phyloP scores from a whole-genome alignment of 1,140 invertebrate species.

The Aethina tumida region DNA sequence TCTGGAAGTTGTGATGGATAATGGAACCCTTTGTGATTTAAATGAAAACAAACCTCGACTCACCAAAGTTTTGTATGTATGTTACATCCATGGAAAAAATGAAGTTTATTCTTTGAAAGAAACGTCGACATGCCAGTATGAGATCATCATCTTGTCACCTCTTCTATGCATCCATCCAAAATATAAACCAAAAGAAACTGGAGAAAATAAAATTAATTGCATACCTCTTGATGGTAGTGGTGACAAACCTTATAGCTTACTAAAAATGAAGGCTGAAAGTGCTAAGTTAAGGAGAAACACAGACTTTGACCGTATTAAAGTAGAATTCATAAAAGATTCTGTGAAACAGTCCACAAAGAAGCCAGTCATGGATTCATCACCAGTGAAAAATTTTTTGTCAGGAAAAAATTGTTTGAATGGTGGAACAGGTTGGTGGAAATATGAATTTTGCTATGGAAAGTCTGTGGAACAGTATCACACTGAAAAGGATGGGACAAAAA shows the following conservation, averaged over 20 bases:
- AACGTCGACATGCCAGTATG: constrained; percentile 88
- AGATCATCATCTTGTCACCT: constrained; percentile 77
- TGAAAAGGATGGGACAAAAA: constrained; percentile 58
- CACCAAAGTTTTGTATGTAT: constrained; percentile 75
- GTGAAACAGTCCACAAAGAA: constrained; percentile 25
- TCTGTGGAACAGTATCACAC: constrained; percentile 84
- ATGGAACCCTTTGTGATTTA: constrained; percentile 86
- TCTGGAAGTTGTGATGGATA: constrained; percentile 66
- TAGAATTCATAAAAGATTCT: constrained; percentile 46
- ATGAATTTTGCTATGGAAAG: constrained; percentile 91
- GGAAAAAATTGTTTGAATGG: constrained; percentile 69
- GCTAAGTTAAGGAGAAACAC: constrained; percentile 55
- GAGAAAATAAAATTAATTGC: constrained; percentile 75
- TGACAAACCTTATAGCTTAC: constrained; percentile 62
- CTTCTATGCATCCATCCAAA: constrained; percentile 79
- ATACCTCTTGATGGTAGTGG: constrained; percentile 57
- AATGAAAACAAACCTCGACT: constrained; percentile 68
- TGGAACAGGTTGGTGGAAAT: constrained; percentile 93
- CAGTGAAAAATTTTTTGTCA: constrained; percentile 49
- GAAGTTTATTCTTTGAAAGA: constrained; percentile 91
- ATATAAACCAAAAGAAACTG: constrained; percentile 74
- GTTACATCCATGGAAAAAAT: constrained; percentile 73
- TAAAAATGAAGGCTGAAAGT: constrained; percentile 61
- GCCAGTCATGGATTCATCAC: constrained; percentile 44
- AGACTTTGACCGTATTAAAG: constrained; percentile 55